These are phyloP conservation scores for Steinernema carpocapsae DNA, from an alignment of 2,888 invertebrate genomes.

Conservation along the genomic window DNA sequence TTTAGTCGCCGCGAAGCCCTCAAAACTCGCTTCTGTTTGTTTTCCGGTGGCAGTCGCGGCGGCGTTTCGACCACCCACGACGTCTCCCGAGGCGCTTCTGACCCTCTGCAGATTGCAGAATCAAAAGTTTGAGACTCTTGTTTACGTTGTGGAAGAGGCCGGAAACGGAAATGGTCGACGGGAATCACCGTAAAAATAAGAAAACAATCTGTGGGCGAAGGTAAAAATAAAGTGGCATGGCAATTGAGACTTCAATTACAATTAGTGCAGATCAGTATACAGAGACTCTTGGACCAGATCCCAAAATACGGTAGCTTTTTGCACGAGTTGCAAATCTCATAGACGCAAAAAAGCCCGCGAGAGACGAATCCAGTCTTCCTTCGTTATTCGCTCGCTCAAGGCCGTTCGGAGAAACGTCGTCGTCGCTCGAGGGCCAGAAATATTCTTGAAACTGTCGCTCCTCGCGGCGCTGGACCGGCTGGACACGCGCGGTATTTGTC, in stretches of 20 bases:
- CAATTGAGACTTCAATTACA: not conserved
- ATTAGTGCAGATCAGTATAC: no score
- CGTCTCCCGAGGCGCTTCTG: not conserved
- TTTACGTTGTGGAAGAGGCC: not conserved
- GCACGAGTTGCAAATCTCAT: no score
- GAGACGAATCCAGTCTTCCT: no score
- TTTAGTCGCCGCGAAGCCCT: not conserved
- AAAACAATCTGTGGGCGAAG: not conserved
- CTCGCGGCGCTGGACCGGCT: conserved; percentile 12
- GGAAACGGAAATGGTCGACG: not conserved
- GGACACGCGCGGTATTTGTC: conserved; percentile 23
- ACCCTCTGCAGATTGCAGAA: not conserved
- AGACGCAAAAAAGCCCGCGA: no score
- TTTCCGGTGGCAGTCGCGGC: not conserved
- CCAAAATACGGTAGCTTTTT: no score
- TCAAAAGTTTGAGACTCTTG: not conserved
- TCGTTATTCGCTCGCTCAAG: no score
- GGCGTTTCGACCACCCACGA: not conserved
- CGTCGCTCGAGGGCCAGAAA: not conserved
- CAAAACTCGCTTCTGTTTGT: conserved; percentile 31
- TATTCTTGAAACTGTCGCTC: not conserved
- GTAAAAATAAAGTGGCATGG: not conserved
- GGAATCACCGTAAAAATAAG: not conserved
- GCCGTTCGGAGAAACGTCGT: no score
- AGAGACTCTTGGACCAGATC: no score